These are phyloP conservation scores for Acipenser transmontanus DNA, from an alignment of 2,797 vertebrate genomes.

Conservation along the genomic window DNA sequence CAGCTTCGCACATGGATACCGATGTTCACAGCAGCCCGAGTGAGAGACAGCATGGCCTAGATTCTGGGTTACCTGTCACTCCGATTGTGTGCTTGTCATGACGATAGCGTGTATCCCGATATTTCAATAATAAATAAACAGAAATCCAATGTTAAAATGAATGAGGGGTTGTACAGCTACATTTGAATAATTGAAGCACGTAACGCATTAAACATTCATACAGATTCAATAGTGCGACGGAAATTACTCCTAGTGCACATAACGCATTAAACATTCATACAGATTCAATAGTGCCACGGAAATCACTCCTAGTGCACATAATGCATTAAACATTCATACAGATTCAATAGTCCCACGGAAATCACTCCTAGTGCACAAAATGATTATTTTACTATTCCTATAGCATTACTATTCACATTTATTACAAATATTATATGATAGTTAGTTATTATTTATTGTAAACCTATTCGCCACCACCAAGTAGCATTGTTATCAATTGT, in stretches of 20 bases:
- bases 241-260: not conserved
- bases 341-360: not conserved
- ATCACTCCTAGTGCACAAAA: not conserved
- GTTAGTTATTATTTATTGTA: not conserved
- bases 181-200: not conserved
- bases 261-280: not conserved
- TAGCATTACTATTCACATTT: not conserved
- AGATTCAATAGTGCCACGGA: not conserved
- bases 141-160: not conserved
- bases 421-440: not conserved
- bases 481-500: not conserved
- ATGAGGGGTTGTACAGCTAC: not conserved
- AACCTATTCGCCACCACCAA: not conserved
- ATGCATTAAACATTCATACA: not conserved
- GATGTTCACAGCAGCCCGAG: not conserved
- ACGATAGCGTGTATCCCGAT: not conserved
- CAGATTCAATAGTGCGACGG: not conserved
- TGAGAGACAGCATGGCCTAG: not conserved
- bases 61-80: conserved; percentile 4
- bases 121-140: not conserved
- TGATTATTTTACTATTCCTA: not conserved
- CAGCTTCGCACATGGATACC: too few species aligned
- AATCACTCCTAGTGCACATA: not conserved
- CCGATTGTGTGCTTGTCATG: not conserved
- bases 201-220: not conserved